Percentiles rank a stretch among this genome's conserved stretches.
phyloP scores from a whole-genome alignment of 1,140 invertebrate species.

The Hormaphis cornu region DNA sequence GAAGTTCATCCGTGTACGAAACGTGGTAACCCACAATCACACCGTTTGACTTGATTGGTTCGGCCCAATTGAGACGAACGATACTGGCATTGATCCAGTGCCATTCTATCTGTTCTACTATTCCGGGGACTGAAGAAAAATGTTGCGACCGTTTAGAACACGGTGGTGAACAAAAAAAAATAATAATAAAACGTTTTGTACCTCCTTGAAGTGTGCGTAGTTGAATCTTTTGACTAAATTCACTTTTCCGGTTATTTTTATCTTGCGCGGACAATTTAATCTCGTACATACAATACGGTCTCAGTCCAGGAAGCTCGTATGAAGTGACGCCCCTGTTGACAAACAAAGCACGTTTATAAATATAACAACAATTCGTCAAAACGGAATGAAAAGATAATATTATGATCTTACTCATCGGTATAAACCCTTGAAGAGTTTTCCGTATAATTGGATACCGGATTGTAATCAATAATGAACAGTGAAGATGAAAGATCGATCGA shows the following conservation, averaged over 20 bases:
- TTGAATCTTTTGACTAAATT: slow-evolving; percentile 47
- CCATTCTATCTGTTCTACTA: slow-evolving; percentile 47
- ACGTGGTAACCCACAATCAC: slow-evolving; percentile 46
- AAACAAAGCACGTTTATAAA: not conserved
- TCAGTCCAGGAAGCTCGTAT: slow-evolving; percentile 46
- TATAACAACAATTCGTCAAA: not conserved
- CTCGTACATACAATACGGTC: slow-evolving; percentile 52
- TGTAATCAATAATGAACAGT: slow-evolving; percentile 9
- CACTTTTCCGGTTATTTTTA: slow-evolving; percentile 41
- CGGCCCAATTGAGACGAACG: slow-evolving; percentile 46
- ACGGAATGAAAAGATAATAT: not conserved
- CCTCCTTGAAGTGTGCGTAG: slow-evolving; percentile 49
- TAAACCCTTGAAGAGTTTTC: not conserved
- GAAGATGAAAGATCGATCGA: not conserved
- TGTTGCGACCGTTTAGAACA: no score
- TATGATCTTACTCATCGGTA: not conserved
- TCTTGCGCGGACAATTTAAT: slow-evolving; percentile 49
- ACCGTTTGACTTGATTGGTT: slow-evolving; percentile 45
- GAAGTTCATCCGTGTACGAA: slow-evolving; percentile 42
- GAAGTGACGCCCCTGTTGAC: slow-evolving; percentile 43
- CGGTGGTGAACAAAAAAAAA: not conserved
- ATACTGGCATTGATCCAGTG: slow-evolving; percentile 44
- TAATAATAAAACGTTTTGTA: slow-evolving; percentile 34
- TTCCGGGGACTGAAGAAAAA: slow-evolving; percentile 44
- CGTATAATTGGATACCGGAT: not conserved